These are phyloP conservation scores for Zaprionus kolodkinae DNA, from an alignment of 1,140 invertebrate genomes.

Conservation along the genomic window DNA sequence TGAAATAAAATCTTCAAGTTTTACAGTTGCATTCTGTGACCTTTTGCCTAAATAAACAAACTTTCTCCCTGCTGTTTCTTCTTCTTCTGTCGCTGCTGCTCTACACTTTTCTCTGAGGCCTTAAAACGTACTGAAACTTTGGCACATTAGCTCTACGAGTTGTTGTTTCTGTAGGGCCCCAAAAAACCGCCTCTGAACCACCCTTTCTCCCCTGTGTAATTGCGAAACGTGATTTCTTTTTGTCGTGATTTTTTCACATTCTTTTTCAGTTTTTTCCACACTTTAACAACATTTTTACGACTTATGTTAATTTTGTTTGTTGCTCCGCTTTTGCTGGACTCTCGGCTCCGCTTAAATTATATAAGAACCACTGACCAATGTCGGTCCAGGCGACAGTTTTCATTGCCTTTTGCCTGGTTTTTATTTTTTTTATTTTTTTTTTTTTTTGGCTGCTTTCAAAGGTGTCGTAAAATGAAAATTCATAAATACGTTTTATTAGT, in stretches of 20 bases:
- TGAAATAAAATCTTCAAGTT: slow-evolving; percentile 16
- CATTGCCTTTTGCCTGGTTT: neutral
- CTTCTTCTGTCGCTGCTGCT: neutral
- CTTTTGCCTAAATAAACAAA: slow-evolving; percentile 48
- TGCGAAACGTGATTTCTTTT: slow-evolving; percentile 72
- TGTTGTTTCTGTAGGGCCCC: neutral
- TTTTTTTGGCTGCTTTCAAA: slow-evolving; percentile 56
- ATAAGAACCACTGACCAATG: slow-evolving; percentile 41
- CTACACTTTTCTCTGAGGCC: slow-evolving; percentile 2
- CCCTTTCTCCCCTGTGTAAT: slow-evolving; percentile 56
- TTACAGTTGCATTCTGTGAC: slow-evolving; percentile 26
- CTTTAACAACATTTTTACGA: slow-evolving; percentile 55
- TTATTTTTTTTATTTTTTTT: slow-evolving; percentile 14
- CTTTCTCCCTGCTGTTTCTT: neutral
- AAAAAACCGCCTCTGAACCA: neutral
- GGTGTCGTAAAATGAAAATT: slow-evolving; percentile 78
- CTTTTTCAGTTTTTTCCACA: neutral
- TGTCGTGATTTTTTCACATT: slow-evolving; percentile 5
- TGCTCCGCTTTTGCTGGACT: slow-evolving; percentile 17
- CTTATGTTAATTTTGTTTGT: slow-evolving; percentile 65
- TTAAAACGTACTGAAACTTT: slow-evolving; percentile 15
- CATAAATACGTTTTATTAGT: slow-evolving; percentile 80
- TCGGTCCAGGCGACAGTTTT: slow-evolving; percentile 29
- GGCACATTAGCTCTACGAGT: neutral
- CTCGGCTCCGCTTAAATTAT: slow-evolving; percentile 55